Base-by-base conservation (phyloP, 2,888 invertebrate species). In the Fragum whitleyi region DNA sequence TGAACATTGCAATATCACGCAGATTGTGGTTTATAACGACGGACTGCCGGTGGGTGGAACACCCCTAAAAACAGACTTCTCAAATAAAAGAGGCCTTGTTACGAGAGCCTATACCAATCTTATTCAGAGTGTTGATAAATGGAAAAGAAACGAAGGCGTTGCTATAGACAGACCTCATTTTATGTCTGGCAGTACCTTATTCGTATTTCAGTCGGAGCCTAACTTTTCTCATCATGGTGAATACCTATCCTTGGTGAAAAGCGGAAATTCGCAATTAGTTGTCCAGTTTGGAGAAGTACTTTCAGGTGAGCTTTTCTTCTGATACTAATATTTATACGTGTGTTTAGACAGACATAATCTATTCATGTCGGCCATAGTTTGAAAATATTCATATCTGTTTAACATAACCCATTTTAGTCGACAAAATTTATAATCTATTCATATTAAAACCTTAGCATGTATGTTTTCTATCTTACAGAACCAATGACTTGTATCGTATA, bases 41-140 rank as follows among this genome's bases (percentile, higher is more conserved):
- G 71, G 74, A 21, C 57, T 85, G 14, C 84, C 84, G 5, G 81
- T 81, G 11, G 74, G 74, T 16, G 83, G 77, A 7, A 79, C 65
- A 21, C 72, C 71, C 29, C 5, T 77, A 21, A 77, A 77, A 42
- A 32, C 76, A 21, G 73, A 59, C 36, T 76, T 73, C 29, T 28
- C 57, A 16, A 42, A 28, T 11, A 62, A 42, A 16, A 71, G 67
- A 7, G 42, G 28, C 3, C 69, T 53, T 36, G 65, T 55, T n/a
- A 69, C 71, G 26, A 51, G 78, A 55, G 83, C 70, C 28, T 78
- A 69, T 47, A 73, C 51, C 16, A 75, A 70, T 53, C 69, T 83
- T 39, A 65, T 83, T 32, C 53, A 74, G 26, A 59, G 47, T 14
- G 62, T 59, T 1, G 74, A 65, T n/a, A 80, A 73, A 74, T 83